Percentiles rank a stretch among this genome's conserved stretches.
These are phyloP conservation scores for Nebria salina DNA, from an alignment of 2,888 invertebrate genomes.

Conservation along the genomic window DNA sequence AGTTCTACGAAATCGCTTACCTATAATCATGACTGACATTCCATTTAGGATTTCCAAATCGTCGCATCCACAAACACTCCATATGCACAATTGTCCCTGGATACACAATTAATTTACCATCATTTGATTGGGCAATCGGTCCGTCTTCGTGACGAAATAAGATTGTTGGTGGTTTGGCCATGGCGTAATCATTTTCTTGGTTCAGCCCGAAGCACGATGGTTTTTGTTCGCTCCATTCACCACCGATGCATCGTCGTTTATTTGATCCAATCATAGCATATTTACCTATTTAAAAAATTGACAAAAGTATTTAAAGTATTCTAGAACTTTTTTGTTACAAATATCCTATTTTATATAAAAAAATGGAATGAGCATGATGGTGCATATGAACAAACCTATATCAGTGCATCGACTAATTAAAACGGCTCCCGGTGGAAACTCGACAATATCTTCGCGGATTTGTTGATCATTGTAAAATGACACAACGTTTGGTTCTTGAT, in stretches of 20 bases:
- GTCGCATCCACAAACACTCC: conserved; percentile 88
- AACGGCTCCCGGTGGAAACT: conserved; percentile 77
- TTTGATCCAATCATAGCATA: conserved; percentile 77
- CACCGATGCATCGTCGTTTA: conserved; percentile 76
- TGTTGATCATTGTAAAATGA: conserved; percentile 84
- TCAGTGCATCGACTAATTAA: conserved; percentile 77
- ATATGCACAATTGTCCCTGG: conserved; percentile 87
- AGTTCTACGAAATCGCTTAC: conserved; percentile 54
- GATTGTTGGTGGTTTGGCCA: conserved; percentile 88
- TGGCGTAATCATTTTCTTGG: conserved; percentile 87
- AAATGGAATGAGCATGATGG: not conserved
- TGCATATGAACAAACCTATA: conserved; percentile 67
- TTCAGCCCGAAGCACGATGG: conserved; percentile 84
- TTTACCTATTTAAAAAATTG: conserved; percentile 65
- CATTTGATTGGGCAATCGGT: conserved; percentile 87
- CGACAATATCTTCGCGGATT: conserved; percentile 78
- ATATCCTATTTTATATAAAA: not conserved
- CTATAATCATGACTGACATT: conserved; percentile 76
- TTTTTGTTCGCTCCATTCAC: conserved; percentile 82
- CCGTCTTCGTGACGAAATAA: conserved; percentile 83
- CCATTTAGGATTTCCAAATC: conserved; percentile 89
- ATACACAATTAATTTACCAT: conserved; percentile 85
- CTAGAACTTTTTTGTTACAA: too few species aligned
- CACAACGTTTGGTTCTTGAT: conserved; percentile 81
- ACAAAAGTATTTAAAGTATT: not conserved